These are phyloP conservation scores for Onychorhynchus coronatus DNA, from an alignment of 2,113 vertebrate genomes.

Conservation along the genomic window DNA sequence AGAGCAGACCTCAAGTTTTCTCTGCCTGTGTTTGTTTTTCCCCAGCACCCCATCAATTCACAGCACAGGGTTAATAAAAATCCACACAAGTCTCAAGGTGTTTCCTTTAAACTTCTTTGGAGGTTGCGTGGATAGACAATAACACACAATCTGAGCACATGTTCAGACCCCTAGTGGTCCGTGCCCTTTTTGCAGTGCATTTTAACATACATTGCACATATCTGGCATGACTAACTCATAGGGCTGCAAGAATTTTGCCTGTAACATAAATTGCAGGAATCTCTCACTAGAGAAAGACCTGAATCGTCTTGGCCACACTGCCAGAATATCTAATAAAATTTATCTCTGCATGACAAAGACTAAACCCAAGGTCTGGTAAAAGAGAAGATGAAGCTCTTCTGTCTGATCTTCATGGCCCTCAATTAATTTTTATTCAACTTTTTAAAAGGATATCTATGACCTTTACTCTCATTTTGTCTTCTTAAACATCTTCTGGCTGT, in stretches of 20 bases:
- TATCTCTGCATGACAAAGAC: conserved; percentile 15
- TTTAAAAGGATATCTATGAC: conserved; percentile 39
- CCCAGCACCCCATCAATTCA: conserved; percentile 70
- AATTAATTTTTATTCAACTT: conserved; percentile 56
- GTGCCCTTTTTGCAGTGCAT: background rate
- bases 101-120: conserved; percentile 59
- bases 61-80: conserved; percentile 67
- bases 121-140: background rate
- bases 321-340: conserved; percentile 41
- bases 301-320: conserved; percentile 12
- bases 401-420: conserved; percentile 42
- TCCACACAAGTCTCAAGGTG: conserved; percentile 63
- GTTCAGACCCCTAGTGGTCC: background rate
- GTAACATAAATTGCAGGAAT: background rate
- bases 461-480: conserved; percentile 52
- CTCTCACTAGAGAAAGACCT: conserved; percentile 13
- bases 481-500: conserved; percentile 31
- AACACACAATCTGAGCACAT: background rate
- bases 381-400: conserved; percentile 51
- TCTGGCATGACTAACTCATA: background rate
- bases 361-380: conserved; percentile 27
- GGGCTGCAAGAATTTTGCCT: background rate
- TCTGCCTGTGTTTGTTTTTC: conserved; percentile 66
- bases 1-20: conserved; percentile 67
- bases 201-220: background rate